Conservation (phyloP, 1,140 invertebrate genomes). For the Penaeus chinensis region DNA sequence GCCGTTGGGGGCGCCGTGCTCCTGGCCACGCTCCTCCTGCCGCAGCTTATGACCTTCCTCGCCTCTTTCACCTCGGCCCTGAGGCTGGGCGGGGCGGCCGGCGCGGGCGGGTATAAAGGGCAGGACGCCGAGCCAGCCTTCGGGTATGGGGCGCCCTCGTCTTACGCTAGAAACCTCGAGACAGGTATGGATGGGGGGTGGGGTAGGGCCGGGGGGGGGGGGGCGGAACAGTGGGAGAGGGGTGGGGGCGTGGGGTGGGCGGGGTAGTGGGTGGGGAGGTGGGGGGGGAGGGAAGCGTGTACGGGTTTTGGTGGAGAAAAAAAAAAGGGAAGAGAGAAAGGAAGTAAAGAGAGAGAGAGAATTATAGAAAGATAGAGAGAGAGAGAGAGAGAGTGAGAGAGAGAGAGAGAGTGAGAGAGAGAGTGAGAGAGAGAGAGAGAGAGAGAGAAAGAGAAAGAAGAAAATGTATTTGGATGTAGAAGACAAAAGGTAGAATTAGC, state of each 20-base stretch:
- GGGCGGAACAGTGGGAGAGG: neutral
- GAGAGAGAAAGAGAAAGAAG: neutral
- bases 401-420: neutral
- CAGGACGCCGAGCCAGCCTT: neutral
- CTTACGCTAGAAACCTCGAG: conserved; percentile 33
- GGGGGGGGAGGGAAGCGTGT: too few relatives aligned
- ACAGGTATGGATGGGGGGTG: conserved; percentile 1
- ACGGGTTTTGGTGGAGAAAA: neutral
- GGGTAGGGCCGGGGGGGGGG: neutral
- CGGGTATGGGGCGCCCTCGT: neutral
- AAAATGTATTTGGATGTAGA: neutral
- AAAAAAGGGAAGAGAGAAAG: neutral
- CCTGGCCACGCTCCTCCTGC: conserved; percentile 43
- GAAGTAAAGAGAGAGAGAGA: neutral
- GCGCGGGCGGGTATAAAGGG: neutral
- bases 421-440: neutral
- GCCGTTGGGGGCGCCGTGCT: conserved; percentile 32
- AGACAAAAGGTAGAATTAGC: neutral
- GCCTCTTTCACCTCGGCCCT: neutral
- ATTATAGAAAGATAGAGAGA: neutral
- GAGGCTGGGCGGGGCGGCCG: neutral
- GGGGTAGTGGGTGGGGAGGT: too few relatives aligned
- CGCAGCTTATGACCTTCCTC: conserved; percentile 26
- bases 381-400: conserved; percentile 1
- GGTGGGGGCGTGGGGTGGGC: neutral